Evolutionary conservation across 2,888 invertebrate genomes (phyloP).

Genomic region (Drosophila histrio): DNA sequence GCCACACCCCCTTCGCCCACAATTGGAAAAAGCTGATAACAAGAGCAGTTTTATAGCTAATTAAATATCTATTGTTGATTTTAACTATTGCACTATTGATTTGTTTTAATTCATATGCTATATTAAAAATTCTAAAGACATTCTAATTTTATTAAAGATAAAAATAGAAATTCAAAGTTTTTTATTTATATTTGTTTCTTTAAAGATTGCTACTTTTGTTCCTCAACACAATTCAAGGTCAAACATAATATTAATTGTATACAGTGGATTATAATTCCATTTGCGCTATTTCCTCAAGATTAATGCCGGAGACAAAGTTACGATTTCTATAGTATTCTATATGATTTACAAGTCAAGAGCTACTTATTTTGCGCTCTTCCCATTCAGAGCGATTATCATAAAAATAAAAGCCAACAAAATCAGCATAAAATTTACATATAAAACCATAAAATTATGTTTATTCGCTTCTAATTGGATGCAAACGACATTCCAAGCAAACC

Average conservation of each 20-base stretch:
- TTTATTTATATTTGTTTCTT: neutral
- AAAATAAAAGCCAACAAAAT: constrained; percentile 14
- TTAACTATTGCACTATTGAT: constrained; percentile 2
- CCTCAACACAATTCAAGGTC: constrained; percentile 1
- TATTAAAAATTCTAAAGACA: neutral
- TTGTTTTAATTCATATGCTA: neutral
- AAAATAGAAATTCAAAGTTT: constrained; percentile 9
- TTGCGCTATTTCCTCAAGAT: constrained; percentile 1
- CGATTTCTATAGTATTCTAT: neutral
- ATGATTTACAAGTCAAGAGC: neutral
- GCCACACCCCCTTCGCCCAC: too few relatives aligned
- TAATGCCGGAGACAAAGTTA: too few relatives aligned
- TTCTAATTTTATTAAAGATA: constrained; percentile 12
- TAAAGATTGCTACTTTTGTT: neutral
- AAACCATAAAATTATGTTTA: constrained; percentile 11
- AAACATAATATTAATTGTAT: neutral
- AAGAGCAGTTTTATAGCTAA: too few relatives aligned
- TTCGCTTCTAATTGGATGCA: constrained; percentile 19
- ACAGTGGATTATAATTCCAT: neutral
- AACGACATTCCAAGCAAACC: constrained; percentile 14
- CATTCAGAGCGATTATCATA: constrained; percentile 26
- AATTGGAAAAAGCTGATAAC: too few relatives aligned
- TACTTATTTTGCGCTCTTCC: neutral
- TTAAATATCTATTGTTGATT: neutral
- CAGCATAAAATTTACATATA: constrained; percentile 25